Evolutionary conservation across 2,113 vertebrate species (phyloP), one percentile per base, ranked within the genome.

Genomic region (Silurus asotus): DNA sequence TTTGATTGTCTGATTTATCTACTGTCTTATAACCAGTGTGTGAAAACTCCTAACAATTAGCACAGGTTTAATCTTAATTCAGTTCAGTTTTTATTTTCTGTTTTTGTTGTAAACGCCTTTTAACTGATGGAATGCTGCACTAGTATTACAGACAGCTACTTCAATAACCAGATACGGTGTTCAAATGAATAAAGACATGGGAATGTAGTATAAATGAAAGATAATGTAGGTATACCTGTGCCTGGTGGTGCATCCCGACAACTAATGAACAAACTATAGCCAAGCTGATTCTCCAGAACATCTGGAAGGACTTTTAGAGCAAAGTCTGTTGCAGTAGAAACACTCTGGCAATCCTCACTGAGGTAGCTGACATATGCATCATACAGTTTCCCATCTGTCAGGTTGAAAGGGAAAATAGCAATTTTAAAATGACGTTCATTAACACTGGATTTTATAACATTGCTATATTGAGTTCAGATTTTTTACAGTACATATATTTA

Each of bases 201-300:
- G 2, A 14, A 17, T 53, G 19, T 51, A 55, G 8, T 59, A 10
- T 76, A 53, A 84, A 53, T 8, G n/a, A 58, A 80, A 8, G 49
- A 70, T 37, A 69, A 49, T 78, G 10, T 23, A 88, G 87, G 87
- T 92, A 83, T 94, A 97, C 97, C 97, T 96, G 97, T 94, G 80
- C 97, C 97, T 0, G 95, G 96, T 89, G 94, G 86, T 82, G 96
- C 95, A 84, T 99, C 96, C 53, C 97, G 95, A 88, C 96, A 96
- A 77, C 94, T 89, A 93, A 99, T 97, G 87, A 96, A 99, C 25
- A 99, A 91, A 8, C 91, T 94, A 84, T 96, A 97, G 85, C 96
- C 96, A 78, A 96, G 95, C 0, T 94, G 94, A 3, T 87, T 90
- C 90, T 99, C 97, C 90, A 99, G 92, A 82, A 96, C 92, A 55